These are phyloP conservation scores for Carassius auratus DNA, from an alignment of 2,113 vertebrate species.

Conservation along the genomic window DNA sequence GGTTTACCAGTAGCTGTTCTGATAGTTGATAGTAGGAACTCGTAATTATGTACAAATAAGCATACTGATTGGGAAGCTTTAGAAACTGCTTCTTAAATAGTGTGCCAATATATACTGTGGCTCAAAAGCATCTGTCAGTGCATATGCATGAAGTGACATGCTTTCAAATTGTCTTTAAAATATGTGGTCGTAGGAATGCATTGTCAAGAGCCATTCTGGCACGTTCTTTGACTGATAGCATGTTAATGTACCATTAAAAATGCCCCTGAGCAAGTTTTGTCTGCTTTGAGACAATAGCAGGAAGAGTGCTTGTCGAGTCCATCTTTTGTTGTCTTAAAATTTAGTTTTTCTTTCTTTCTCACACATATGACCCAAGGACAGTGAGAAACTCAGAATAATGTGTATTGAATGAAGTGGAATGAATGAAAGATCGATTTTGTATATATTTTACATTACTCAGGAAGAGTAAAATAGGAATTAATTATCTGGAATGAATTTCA, in stretches of 20 bases:
- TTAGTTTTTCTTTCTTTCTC: slow-evolving; percentile 44
- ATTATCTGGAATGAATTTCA: background rate
- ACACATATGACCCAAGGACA: slow-evolving; percentile 50
- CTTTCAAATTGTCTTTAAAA: background rate
- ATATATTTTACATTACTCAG: slow-evolving; percentile 18
- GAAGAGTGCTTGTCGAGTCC: slow-evolving; percentile 23
- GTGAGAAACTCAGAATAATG: background rate
- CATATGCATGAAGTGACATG: background rate
- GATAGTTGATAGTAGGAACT: too few species aligned
- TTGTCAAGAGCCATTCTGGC: background rate
- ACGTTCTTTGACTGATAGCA: background rate
- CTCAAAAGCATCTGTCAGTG: too few species aligned
- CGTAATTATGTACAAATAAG: background rate
- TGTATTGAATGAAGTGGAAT: slow-evolving; percentile 5
- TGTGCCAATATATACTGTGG: background rate
- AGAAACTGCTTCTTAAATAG: background rate
- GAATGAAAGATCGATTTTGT: background rate
- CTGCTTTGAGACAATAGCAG: slow-evolving; percentile 40
- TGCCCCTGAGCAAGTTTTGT: background rate
- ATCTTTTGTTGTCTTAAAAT: slow-evolving; percentile 10
- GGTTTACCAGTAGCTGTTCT: background rate
- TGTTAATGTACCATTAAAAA: background rate
- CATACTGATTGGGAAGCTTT: background rate
- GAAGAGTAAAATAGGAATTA: background rate
- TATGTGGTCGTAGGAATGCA: background rate